Evolutionary conservation across 2,797 vertebrate genomes (phyloP), one percentile per base, ranked within the genome.

Genomic region (Esox masquinongy): DNA sequence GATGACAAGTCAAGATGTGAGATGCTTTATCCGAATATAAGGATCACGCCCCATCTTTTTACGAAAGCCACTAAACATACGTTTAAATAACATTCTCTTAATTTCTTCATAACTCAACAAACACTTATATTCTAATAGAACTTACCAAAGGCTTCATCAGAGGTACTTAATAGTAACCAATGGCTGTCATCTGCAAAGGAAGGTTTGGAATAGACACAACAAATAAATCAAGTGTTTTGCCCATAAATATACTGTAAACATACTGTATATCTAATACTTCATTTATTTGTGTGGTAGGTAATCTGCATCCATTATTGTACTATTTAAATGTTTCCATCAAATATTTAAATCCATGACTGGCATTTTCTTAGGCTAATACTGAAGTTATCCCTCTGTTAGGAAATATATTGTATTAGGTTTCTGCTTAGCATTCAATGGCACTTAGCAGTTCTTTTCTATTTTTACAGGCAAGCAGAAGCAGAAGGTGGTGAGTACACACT

Each of bases 391-490:
- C 14, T 67, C 16, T 67, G 17, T 67, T 67, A 29, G 31, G 31
- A 5, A 26, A 7, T 67, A 34, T 53, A 3, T 8, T 39, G 12
- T 73, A 26, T 74, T 14, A 68, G 17, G 4, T 53, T 63, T 22
- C 9, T 24, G 61, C 14, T n/a, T 19, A 51, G n/a, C 16, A 19
- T 2, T 1, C 19, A 61, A 64, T 11, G 71, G 19, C 31, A 73
- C 14, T 84, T 29, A 77, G 31, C 16, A 70, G 11, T 61, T 78
- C 11, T 91, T 80, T 0, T 88, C 90, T 79, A 93, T 90, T 91
- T 87, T 93, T 94, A 83, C 91, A 99, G 98, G 96, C 83, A 99
- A 99, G 91, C 98, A 98, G 93, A 99, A 99, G 87, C 97, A 98
- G 85, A 99, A 99, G 95, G 96, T 99, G 96, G 98, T 99, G 90